These are phyloP conservation scores for Zootoca vivipara DNA, from an alignment of 2,113 vertebrate genomes.

Conservation along the genomic window DNA sequence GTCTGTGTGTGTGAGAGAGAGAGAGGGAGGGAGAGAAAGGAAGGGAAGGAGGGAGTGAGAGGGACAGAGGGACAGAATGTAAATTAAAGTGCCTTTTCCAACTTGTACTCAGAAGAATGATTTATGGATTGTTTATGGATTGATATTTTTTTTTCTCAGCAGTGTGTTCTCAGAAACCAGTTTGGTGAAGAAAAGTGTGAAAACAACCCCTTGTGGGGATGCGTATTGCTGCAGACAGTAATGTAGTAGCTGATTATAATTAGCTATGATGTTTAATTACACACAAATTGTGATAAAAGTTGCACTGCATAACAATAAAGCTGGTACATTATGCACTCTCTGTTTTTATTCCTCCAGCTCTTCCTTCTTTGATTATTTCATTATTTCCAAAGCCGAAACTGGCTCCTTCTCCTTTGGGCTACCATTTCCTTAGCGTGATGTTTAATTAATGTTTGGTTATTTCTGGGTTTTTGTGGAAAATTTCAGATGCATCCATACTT, in stretches of 20 bases:
- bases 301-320: constrained; percentile 49
- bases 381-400: constrained; percentile 28
- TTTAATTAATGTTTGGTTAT: background rate
- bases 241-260: constrained; percentile 42
- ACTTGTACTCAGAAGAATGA: background rate
- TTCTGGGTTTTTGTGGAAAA: background rate
- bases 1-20: too few species aligned
- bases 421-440: background rate
- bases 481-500: background rate
- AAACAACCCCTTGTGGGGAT: constrained; percentile 30
- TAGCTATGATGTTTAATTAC: constrained; percentile 55
- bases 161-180: constrained; percentile 23
- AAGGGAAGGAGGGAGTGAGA: too few species aligned
- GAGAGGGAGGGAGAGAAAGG: too few species aligned
- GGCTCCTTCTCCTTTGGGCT: background rate
- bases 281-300: constrained; percentile 46
- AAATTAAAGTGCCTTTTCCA: background rate
- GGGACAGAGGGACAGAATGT: background rate
- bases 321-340: constrained; percentile 18
- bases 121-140: background rate
- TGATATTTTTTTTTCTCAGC: constrained; percentile 11
- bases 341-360: constrained; percentile 21
- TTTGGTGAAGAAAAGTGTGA: constrained; percentile 37
- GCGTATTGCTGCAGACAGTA: constrained; percentile 35
- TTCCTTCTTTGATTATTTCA: constrained; percentile 4